Base-by-base conservation (phyloP, 2,797 vertebrate species). In the Zalophus californianus region DNA sequence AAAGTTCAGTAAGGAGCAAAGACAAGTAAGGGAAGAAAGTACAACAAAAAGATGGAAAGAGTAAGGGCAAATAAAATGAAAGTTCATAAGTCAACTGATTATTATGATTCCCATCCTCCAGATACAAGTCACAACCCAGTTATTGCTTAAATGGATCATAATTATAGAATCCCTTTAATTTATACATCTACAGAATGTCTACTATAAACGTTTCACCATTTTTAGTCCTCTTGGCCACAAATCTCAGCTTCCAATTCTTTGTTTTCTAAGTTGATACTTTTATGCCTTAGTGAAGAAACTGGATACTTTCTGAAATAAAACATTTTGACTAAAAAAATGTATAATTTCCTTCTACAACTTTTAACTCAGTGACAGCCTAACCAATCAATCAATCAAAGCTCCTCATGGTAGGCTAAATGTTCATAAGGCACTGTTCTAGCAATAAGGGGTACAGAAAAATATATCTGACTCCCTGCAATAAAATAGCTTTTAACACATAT, bases 231-330 rank as follows among this genome's bases (percentile, higher is more conserved):
- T 90, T 5, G 27, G 41, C 58, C 75, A 85, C 58, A 94, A 95
- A 64, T n/a, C 89, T 95, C 16, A 58, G 41, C 78, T 97, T 93
- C 68, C 29, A 94, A 82, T 50, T 92, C 41, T 75, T 48, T 10
- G 44, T 66, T 78, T 83, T 88, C 56, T 90, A 83, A 95, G 5
- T 75, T 89, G 66, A 60, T 87, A 79, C 4, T 35, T 84, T n/a
- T n/a, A 86, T 93, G 91, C 66, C 50, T 93, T 64, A 48, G 20
- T 88, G 72, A 93, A 75, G 79, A 96, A 94, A 92, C 13, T 92
- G 50, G 11, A 44, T 62, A 75, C 73, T 96, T 96, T 90, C 80
- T 92, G 41, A 97, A 97, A 94, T 93, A 96, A 97, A 82, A 82
- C 38, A 86, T 78, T 94, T 86, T 80, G 86, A 94, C 82, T 48